Evolutionary conservation across 2,797 vertebrate species (phyloP), one percentile per base, ranked within the genome.

Genomic region (Channa striata): DNA sequence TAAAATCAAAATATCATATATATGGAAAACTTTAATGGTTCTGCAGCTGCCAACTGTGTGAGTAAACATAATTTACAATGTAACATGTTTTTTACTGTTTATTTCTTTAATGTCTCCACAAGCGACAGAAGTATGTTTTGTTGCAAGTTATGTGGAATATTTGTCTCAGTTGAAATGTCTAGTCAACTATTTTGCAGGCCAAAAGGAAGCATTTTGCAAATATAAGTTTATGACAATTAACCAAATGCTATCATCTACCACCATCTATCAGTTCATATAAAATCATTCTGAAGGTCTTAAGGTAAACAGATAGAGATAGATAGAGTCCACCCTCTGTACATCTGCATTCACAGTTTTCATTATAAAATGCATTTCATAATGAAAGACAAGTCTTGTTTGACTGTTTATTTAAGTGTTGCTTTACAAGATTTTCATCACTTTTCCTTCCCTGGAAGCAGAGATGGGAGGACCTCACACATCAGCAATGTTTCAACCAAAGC

Each of bases 211-310:
- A 30, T 6, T 30, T 30, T 30, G 3, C 6, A 30, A 3, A 4
- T 30, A 4, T 4, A 30, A 30, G 25, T 30, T 30, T 0, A 39
- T 39, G 19, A 43, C 7, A 72, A 33, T 52, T 11, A 60, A 8
- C 50, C 23, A 65, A 58, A 65, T 52, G n/a, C 10, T 25, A 36
- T 30, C 44, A 62, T 59, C n/a, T 43, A 14, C 10, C 25, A 36
- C 21, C 44, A 62, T 59, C n/a, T 43, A 14, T 2, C 30, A 51
- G 8, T 49, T 50, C 11, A 16, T 53, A 8, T 17, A 42, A 62
- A 34, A 20, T 21, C 0, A 25, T 57, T 40, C 11, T 59, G 33
- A 30, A 33, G 21, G 36, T 39, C 20, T 50, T 6, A 74, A 57
- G 11, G 19, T 21, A 37, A 42, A 54, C 17, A 48, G 51, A 52